Base-by-base conservation (phyloP, 2,797 vertebrate genomes). In the Rallus crepitans region DNA sequence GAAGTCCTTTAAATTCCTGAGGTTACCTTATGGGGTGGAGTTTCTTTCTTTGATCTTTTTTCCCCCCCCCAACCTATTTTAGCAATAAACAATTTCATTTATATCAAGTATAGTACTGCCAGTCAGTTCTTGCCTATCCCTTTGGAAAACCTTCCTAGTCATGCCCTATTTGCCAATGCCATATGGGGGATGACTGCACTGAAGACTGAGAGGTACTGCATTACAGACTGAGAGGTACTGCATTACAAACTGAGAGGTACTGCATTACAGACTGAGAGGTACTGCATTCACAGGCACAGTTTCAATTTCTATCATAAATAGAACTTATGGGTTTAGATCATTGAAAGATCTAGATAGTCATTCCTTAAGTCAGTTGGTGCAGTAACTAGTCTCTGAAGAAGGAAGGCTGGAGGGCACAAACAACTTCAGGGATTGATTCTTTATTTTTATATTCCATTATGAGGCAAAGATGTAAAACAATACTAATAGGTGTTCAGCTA, bases 51-150 rank as follows among this genome's bases (percentile, higher is more conserved):
- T 45, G 42, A 45, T 45, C 2, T 37, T 40, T 71, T 77, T 71
- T 77, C 14, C 19, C 18, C 42, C 42, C 42, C 42, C 42, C 8
- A 37, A 4, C 31, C 55, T 9, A 53, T 55, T 81, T 84, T 71
- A 86, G 16, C 68, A 72, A n/a, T 12, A 25, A 81, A 60, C 2
- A 14, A 12, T 55, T 63, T 47, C 4, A 64, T 48, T 33, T 40
- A 2, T 39, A 40, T 31, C 28, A 37, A 15, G 18, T 23, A 50
- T 15, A 31, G 15, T 4, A 59, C 21, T 7, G 0, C 13, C 10
- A 69, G 17, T 40, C 45, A 61, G 25, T 12, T 14, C 40, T 12
- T 39, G 4, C 28, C 30, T n/a, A 12, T 15, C 15, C 20, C 27
- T 66, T 60, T 37, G 12, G 20, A 31, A 76, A 8, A 7, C 8